phyloP scores from a whole-genome alignment of 2,113 vertebrate genomes.

The Ahaetulla prasina region DNA sequence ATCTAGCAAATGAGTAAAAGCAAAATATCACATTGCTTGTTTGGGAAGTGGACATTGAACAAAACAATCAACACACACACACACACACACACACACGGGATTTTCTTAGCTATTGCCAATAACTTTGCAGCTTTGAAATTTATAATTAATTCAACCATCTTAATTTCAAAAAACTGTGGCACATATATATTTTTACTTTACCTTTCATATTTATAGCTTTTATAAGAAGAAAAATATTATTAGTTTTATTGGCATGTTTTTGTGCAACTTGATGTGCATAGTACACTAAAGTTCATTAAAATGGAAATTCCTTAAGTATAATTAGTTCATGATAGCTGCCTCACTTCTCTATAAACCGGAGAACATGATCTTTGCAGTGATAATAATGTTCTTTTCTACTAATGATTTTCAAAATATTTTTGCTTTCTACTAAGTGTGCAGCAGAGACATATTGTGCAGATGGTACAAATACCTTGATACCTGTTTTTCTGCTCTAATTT shows the following conservation, averaged over 20 bases:
- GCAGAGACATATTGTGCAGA: neutral
- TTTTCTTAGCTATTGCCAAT: neutral
- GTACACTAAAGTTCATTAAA: neutral
- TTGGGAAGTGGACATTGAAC: no score
- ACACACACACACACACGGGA: no score
- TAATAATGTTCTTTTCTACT: neutral
- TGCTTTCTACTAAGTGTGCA: neutral
- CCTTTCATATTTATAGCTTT: neutral
- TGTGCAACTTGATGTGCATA: neutral
- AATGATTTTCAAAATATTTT: neutral
- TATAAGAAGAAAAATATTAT: neutral
- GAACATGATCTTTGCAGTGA: neutral
- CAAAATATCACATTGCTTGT: conserved; percentile 10
- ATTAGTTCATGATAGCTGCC: neutral
- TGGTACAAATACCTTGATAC: neutral
- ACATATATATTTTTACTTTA: neutral
- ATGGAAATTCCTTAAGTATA: neutral
- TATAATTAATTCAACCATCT: neutral
- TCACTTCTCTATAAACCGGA: neutral
- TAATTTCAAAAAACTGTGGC: neutral
- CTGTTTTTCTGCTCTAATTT: neutral
- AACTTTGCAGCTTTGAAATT: conserved; percentile 19
- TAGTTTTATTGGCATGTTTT: neutral
- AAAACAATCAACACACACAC: no score
- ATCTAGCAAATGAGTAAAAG: neutral